A percentile compares a stretch with the other conserved stretches of the same genome.
phyloP scores from a whole-genome alignment of 2,113 vertebrate genomes.

The Blennius ocellaris region DNA sequence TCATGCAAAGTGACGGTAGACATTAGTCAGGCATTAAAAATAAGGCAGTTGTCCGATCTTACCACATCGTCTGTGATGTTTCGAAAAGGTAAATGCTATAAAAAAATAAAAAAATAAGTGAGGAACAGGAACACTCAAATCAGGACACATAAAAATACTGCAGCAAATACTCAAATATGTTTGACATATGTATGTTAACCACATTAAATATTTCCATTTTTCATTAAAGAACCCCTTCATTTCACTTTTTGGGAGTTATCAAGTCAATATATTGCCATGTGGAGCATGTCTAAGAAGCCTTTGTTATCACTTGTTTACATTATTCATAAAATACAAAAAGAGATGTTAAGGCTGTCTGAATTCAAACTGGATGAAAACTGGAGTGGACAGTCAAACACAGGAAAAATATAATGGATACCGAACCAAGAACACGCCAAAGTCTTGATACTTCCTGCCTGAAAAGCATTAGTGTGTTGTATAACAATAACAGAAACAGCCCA shows the following conservation, averaged over 20 bases:
- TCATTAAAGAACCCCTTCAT: no score
- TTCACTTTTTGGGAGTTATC: no score
- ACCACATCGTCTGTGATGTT: constrained; percentile 97
- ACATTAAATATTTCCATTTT: no score
- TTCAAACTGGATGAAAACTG: background rate
- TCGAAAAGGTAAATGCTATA: constrained; percentile 93
- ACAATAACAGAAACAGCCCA: no score
- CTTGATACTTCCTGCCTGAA: no score
- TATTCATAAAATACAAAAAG: background rate
- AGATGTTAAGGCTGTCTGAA: background rate
- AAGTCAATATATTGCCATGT: no score
- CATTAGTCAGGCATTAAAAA: constrained; percentile 11
- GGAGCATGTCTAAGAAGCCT: background rate
- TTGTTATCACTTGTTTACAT: background rate
- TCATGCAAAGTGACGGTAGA: constrained; percentile 38
- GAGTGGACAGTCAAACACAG: background rate
- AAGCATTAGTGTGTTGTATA: no score
- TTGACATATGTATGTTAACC: no score
- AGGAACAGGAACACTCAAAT: constrained; percentile 67
- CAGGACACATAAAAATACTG: constrained; percentile 35
- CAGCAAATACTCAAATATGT: background rate
- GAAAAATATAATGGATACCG: background rate
- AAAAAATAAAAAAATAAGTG: constrained; percentile 36
- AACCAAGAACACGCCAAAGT: no score
- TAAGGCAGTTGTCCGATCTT: constrained; percentile 78